Base-by-base conservation (phyloP, 2,113 vertebrate genomes). In the Oryctolagus cuniculus region DNA sequence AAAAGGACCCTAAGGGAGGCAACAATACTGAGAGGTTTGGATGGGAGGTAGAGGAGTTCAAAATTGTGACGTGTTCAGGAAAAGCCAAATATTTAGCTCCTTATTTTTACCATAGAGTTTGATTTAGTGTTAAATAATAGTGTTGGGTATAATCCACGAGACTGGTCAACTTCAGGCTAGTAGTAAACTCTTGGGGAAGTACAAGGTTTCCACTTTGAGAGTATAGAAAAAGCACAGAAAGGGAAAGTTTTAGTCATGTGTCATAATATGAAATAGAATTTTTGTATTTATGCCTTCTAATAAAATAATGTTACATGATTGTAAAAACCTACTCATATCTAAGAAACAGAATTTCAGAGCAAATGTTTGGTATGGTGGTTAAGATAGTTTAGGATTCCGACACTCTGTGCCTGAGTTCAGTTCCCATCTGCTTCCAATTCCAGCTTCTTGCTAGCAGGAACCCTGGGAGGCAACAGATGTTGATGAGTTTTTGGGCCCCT, bases 1-100 rank as follows among this genome's bases (percentile, higher is more conserved):
- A 91, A 88, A 95, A 87, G 19, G 13, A 2, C 12, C 49, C 44
- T 13, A 12, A 81, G 90, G 73, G n/a, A 84, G 36, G 53, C 44
- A 67, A 31, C 13, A 44, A 9, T 86, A 72, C 34, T 92, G 91
- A 93, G 85, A 96, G 66, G 34, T 74, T 95, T 86, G 88, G 74
- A 93, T 82, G 12, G 8, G 12, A 16, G 24, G 31, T 21, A 38
- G 15, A 78, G 11, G 6, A 11, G 27, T 22, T 83, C 36, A 92
- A 25, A 53, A 85, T 87, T 80, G 55, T 94, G 67, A 97, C 66
- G 63, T 7, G 2, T 67, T 89, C 83, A 27, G 80, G 29, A 80
- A 93, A 85, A 82, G 36, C 69, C 90, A 74, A 72, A 95, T 86
- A 82, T 19, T 89, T 34, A 61, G 13, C 22, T 66, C 1, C 2